These are phyloP conservation scores for Melipona quadrifasciata DNA, from an alignment of 1,140 invertebrate genomes.

Conservation along the genomic window DNA sequence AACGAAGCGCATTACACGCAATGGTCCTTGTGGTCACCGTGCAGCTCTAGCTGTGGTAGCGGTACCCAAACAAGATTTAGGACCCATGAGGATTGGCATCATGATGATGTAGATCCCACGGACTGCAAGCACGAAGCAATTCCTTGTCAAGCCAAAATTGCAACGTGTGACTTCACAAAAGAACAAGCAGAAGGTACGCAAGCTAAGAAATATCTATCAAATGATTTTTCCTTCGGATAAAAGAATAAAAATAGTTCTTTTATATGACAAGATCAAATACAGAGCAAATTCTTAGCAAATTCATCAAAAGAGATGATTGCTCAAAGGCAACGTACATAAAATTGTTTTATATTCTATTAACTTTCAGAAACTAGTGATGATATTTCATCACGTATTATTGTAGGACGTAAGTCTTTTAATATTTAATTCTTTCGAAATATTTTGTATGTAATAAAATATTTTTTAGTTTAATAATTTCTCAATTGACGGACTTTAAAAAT, in stretches of 20 bases:
- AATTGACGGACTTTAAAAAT: too few relatives aligned
- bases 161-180: conserved; percentile 81
- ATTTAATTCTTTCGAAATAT: too few relatives aligned
- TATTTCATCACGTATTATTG: too few relatives aligned
- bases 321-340: too few relatives aligned
- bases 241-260: not conserved
- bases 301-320: not conserved
- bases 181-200: conserved; percentile 78
- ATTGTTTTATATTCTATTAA: too few relatives aligned
- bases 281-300: not conserved
- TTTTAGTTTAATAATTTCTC: too few relatives aligned
- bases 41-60: conserved; percentile 86
- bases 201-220: not conserved
- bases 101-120: conserved; percentile 73
- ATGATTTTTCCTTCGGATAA: not conserved
- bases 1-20: conserved; percentile 77
- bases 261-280: not conserved
- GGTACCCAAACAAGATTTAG: conserved; percentile 85
- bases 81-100: conserved; percentile 71
- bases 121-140: conserved; percentile 76
- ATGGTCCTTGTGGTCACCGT: conserved; percentile 87
- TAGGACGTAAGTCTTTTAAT: too few relatives aligned
- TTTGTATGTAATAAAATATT: too few relatives aligned
- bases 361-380: too few relatives aligned
- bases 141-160: conserved; percentile 79